Evolutionary conservation across 2,888 invertebrate species (phyloP), one percentile per base, ranked within the genome.

Genomic region (Hololepta plana): DNA sequence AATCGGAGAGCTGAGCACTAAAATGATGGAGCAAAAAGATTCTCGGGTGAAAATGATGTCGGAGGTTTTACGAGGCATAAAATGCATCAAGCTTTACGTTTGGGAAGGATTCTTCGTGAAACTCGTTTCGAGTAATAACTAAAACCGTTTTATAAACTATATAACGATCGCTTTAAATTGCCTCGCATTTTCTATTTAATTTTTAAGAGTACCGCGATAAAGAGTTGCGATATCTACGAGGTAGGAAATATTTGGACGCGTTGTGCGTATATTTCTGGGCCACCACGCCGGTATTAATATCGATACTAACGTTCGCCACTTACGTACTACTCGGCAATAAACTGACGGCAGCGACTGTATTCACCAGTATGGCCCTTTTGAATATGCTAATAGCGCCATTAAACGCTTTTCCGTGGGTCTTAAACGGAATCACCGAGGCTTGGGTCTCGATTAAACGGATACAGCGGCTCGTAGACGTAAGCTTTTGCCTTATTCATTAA

Each of bases 221-320:
- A 21, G 91, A 93, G 58, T 49, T 93, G 25, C 66, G 67, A 30
- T 79, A 75, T 48, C 55, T 93, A 30, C 73, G 74, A 37, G 73
- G 76, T 5, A 66, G 91, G 32, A 96, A 98, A 60, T 96, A 95
- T 55, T 55, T 98, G 37, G 96, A 98, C 59, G 96, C 96, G 1
- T 57, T 91, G 32, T 98, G 96, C 55, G 96, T 98, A 8, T 96
- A 88, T 51, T 80, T 98, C 52, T 98, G 96, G 96, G 96, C 96
- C 0, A 88, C 90, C 1, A 95, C 95, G 4, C 96, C 96, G 0
- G 84, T 95, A 13, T 49, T 88, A 11, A 84, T 88, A 42, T 76
- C 85, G 2, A 67, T 87, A 30, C 57, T 87, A 6, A 88, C 87
- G 1, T 79, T 90, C 43, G 67, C 71, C 8, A 72, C 76, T 4